Percentiles rank a stretch among this genome's conserved stretches.
Evolutionary conservation across 1,140 invertebrate species (phyloP).

Genomic region (Drosophila simulans): DNA sequence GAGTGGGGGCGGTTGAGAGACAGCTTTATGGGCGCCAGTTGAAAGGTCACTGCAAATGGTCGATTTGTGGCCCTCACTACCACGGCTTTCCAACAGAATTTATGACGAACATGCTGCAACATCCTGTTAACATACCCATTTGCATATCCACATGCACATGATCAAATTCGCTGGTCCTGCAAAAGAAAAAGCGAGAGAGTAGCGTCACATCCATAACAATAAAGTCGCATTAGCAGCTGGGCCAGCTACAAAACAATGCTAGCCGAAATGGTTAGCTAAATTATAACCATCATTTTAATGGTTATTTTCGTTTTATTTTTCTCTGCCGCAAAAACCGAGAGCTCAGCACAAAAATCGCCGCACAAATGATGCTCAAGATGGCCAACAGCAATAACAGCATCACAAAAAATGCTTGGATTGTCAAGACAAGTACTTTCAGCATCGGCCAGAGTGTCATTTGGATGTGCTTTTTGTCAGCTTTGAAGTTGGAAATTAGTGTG

Average conservation of each 20-base stretch:
- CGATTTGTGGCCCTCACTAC: conserved; percentile 58
- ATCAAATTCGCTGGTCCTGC: conserved; percentile 17
- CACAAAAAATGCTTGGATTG: conserved; percentile 26
- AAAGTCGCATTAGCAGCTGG: conserved; percentile 77
- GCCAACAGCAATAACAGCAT: conserved; percentile 20
- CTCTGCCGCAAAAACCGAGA: conserved; percentile 53
- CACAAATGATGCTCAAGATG: conserved; percentile 67
- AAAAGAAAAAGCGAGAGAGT: conserved; percentile 7
- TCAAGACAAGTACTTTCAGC: conserved; percentile 7
- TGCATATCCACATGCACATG: conserved; percentile 71
- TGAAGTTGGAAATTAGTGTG: background rate
- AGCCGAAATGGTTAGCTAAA: conserved; percentile 71
- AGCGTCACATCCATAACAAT: conserved; percentile 69
- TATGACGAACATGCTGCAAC: conserved; percentile 79
- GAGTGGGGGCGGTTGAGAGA: conserved; percentile 13
- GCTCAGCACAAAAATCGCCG: conserved; percentile 70
- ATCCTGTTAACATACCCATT: conserved; percentile 68
- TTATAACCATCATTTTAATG: conserved; percentile 77
- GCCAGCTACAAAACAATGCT: conserved; percentile 49
- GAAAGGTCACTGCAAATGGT: conserved; percentile 80
- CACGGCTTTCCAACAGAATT: conserved; percentile 43
- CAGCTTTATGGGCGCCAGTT: conserved; percentile 75
- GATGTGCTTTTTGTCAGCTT: background rate
- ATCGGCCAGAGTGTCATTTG: background rate
- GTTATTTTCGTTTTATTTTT: conserved; percentile 45